phyloP scores from a whole-genome alignment of 1,140 invertebrate species.

The Eubasilissa regina region DNA sequence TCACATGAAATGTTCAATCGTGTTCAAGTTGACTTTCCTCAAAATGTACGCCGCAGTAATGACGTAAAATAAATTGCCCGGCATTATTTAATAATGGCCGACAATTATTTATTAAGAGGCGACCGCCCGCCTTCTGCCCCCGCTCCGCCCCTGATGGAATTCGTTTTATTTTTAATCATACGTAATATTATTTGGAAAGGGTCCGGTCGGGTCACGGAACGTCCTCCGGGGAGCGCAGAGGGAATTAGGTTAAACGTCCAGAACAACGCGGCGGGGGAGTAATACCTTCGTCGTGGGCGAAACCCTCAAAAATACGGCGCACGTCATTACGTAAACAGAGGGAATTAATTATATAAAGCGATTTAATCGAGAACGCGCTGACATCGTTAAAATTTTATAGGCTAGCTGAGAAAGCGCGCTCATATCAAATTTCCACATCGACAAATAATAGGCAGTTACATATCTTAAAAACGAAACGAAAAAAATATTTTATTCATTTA shows the following conservation, averaged over 20 bases:
- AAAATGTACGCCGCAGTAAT: too few relatives aligned
- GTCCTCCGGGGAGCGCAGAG: conserved; percentile 9
- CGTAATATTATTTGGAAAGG: conserved; percentile 1
- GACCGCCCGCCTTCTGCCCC: too few relatives aligned
- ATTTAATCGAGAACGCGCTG: neutral
- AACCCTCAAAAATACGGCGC: conserved; percentile 32
- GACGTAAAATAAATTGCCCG: too few relatives aligned
- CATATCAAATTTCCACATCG: neutral
- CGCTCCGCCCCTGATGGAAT: too few relatives aligned
- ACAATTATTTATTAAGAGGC: too few relatives aligned
- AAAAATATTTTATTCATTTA: too few relatives aligned
- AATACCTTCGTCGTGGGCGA: conserved; percentile 22
- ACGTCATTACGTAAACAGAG: conserved; percentile 23
- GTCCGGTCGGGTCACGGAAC: neutral
- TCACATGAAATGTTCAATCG: too few relatives aligned
- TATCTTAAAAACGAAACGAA: too few relatives aligned
- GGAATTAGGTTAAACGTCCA: conserved; percentile 32
- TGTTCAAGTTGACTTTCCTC: too few relatives aligned
- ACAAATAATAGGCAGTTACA: too few relatives aligned
- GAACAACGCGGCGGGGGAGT: conserved; percentile 29
- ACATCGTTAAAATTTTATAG: conserved; percentile 11
- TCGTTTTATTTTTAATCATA: too few relatives aligned
- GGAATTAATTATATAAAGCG: conserved; percentile 19
- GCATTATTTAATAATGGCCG: too few relatives aligned
- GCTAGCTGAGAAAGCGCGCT: neutral